A percentile compares a stretch with the other conserved stretches of the same genome.
Evolutionary conservation across 1,140 invertebrate genomes (phyloP).

Genomic region (Tetramorium simillimum): DNA sequence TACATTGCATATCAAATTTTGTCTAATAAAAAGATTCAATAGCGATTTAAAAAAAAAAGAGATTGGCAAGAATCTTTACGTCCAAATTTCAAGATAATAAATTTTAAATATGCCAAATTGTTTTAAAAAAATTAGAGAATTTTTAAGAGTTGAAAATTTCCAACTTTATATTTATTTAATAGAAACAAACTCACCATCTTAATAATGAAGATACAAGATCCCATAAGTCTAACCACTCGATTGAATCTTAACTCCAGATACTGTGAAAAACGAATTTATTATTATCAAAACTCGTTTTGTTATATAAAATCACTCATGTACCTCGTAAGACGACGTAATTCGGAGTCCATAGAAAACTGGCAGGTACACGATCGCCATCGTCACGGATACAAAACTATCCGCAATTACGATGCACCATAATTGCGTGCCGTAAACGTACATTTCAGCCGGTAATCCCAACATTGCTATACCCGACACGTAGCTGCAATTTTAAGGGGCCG

Average conservation of each 20-base stretch:
- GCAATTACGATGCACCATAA: conserved; percentile 89
- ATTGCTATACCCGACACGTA: conserved; percentile 96
- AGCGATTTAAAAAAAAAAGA: neutral
- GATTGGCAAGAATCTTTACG: neutral
- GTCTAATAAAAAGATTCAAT: neutral
- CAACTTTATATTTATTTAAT: conserved; percentile 1
- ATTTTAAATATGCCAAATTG: neutral
- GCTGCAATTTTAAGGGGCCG: conserved; percentile 83
- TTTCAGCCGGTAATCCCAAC: conserved; percentile 95
- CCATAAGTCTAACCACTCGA: conserved; percentile 87
- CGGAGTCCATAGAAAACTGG: conserved; percentile 95
- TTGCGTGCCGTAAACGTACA: conserved; percentile 95
- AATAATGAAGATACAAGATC: conserved; percentile 88
- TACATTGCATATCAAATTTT: neutral
- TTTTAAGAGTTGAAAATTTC: neutral
- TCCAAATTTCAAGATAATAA: neutral
- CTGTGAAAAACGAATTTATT: conserved; percentile 81
- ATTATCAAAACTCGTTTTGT: neutral
- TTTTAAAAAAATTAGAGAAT: neutral
- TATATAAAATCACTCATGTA: conserved; percentile 77
- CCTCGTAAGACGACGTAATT: conserved; percentile 94
- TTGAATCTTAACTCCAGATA: conserved; percentile 91
- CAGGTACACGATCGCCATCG: conserved; percentile 91
- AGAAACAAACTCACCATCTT: conserved; percentile 85
- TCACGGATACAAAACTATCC: conserved; percentile 90